phyloP scores from a whole-genome alignment of 2,888 invertebrate genomes.

The Colletes collaris region DNA sequence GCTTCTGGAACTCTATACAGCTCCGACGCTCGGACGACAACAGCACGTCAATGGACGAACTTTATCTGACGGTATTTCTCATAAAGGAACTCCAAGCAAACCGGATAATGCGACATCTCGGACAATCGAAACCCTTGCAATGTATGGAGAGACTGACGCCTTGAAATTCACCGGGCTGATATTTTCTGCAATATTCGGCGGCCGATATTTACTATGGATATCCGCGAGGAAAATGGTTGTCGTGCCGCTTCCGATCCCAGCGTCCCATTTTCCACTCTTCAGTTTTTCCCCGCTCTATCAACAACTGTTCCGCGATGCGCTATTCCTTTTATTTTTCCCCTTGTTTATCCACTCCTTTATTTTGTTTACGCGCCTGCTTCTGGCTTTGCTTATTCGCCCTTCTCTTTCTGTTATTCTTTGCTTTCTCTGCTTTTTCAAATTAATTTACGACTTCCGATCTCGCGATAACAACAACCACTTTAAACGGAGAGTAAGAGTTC shows the following conservation, averaged over 20 bases:
- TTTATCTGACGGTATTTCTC: slow-evolving; percentile 6
- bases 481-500: too few species aligned
- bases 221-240: slow-evolving; percentile 4
- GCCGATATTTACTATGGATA: slow-evolving; percentile 16
- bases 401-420: too few species aligned
- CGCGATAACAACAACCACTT: too few species aligned
- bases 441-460: too few species aligned
- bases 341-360: not conserved
- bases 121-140: slow-evolving; percentile 16
- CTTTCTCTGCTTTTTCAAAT: too few species aligned
- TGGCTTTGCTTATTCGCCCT: too few species aligned
- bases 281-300: not conserved
- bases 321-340: not conserved
- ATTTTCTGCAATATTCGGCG: slow-evolving; percentile 3
- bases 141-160: slow-evolving; percentile 6
- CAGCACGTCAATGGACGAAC: slow-evolving; percentile 12
- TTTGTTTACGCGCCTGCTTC: not conserved
- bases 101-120: slow-evolving; percentile 20
- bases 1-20: not conserved
- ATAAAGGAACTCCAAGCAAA: not conserved
- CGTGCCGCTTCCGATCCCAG: not conserved
- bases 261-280: not conserved
- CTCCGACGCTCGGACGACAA: not conserved
- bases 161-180: slow-evolving; percentile 6
- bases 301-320: not conserved